Percentiles rank a stretch among this genome's conserved stretches.
phyloP scores from a whole-genome alignment of 2,888 invertebrate genomes.

The Penaeus monodon region DNA sequence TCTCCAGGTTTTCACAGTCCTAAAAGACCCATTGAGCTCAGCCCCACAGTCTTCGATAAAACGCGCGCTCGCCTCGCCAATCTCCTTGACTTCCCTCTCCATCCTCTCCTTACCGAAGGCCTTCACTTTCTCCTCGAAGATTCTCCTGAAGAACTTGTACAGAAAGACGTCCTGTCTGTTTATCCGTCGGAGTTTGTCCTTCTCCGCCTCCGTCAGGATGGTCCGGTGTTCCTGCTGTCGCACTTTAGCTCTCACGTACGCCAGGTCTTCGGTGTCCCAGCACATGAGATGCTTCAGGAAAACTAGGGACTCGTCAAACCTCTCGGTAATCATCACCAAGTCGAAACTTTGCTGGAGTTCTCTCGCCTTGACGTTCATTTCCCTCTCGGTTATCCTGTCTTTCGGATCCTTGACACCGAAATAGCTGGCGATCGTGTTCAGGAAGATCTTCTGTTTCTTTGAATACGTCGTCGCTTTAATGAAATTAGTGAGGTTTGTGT shows the following conservation, averaged over 20 bases:
- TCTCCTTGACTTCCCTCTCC: conserved; percentile 26
- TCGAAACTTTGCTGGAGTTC: conserved; percentile 67
- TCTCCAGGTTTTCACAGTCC: not conserved
- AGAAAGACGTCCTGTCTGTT: conserved; percentile 39
- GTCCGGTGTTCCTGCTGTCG: conserved; percentile 52
- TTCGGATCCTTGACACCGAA: too few species aligned
- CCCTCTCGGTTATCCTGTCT: too few species aligned
- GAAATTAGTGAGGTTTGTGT: too few species aligned
- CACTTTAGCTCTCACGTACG: conserved; percentile 67
- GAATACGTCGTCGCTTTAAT: too few species aligned
- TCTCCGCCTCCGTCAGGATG: conserved; percentile 53
- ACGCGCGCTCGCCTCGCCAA: conserved; percentile 31
- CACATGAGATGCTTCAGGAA: conserved; percentile 67
- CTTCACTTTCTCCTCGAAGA: conserved; percentile 42
- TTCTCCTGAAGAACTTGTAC: conserved; percentile 47
- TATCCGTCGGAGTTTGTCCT: conserved; percentile 63
- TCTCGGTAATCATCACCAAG: conserved; percentile 68
- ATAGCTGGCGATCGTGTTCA: too few species aligned
- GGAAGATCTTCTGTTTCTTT: too few species aligned
- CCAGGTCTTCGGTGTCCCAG: conserved; percentile 67
- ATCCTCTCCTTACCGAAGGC: conserved; percentile 40
- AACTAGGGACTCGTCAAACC: conserved; percentile 68
- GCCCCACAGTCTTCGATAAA: not conserved
- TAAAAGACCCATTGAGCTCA: not conserved
- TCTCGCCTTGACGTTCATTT: not conserved